Evolutionary conservation across 1,140 invertebrate genomes (phyloP), one percentile per base, ranked within the genome.

Genomic region (Drosophila parvula): DNA sequence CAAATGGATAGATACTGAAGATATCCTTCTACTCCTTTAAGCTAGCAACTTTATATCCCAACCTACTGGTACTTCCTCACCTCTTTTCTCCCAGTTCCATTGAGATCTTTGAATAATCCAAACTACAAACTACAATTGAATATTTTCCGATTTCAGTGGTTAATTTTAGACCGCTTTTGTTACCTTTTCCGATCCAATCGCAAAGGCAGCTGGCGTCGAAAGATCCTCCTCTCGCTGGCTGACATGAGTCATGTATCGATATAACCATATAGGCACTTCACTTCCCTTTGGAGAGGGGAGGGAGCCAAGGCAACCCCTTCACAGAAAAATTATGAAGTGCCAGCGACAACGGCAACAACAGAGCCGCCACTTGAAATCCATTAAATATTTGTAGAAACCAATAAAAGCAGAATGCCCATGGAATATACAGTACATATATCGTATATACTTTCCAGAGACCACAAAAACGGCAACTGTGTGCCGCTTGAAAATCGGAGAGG

Each of bases 361-460:
- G 84, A 43, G 79, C 77, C 77, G 60, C 81, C 84, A 89, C 84
- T 89, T 89, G 84, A 89, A 90, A 89, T 89, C 84, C 84, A 89
- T 89, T 89, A 89, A 89, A 89, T 89, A 89, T 89, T 89, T 89
- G 84, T 89, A 81, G 84, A 89, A 89, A 89, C 84, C 84, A 89
- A 89, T 89, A 89, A 89, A 89, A 76, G 84, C 83, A 78, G 61
- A 76, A 75, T 75, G 70, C 71, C 53, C 48, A 55, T 67, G 73
- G 59, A 56, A 74, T 34, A 70, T 38, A 14, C 14, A 22, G 18
- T n/a, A 27, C 14, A 14, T 22, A 14, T 30, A 40, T 40, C 16
- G 59, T 50, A 45, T 38, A 43, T 61, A 67, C 22, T 36, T 32
- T 53, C 43, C 65, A 53, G 51, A 63, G 43, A 63, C 68, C 81